Evolutionary conservation across 2,113 vertebrate genomes (phyloP).

Genomic region (Odontesthes bonariensis): DNA sequence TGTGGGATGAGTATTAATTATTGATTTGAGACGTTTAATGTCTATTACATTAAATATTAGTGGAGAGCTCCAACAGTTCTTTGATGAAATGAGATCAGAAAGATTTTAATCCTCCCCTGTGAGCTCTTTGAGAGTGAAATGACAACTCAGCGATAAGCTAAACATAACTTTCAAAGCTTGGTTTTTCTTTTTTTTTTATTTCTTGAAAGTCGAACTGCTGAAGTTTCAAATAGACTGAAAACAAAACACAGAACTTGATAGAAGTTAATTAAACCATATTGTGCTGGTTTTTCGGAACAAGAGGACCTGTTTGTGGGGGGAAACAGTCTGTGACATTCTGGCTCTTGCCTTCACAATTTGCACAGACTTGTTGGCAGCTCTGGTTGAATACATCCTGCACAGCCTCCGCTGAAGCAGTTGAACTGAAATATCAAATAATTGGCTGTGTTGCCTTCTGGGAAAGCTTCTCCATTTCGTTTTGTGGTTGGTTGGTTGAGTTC

Average conservation of each 20-base stretch:
- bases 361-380: constrained; percentile 38
- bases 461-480: constrained; percentile 62
- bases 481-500: constrained; percentile 65
- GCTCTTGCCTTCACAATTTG: constrained; percentile 19
- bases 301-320: constrained; percentile 6
- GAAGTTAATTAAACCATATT: constrained; percentile 17
- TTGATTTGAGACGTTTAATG: constrained; percentile 59
- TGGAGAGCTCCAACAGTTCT: constrained; percentile 32
- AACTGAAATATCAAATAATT: constrained; percentile 65
- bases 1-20: constrained; percentile 44
- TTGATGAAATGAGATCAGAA: constrained; percentile 58
- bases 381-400: constrained; percentile 52
- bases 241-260: constrained; percentile 11
- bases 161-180: constrained; percentile 1
- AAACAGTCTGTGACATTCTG: constrained; percentile 14
- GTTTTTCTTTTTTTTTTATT: not conserved
- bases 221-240: constrained; percentile 11
- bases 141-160: constrained; percentile 33
- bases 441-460: constrained; percentile 56
- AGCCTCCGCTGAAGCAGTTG: constrained; percentile 30
- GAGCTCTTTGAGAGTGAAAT: constrained; percentile 20
- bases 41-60: constrained; percentile 61
- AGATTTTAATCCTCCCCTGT: constrained; percentile 7
- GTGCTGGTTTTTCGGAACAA: not conserved
- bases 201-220: constrained; percentile 14